A percentile compares a stretch with the other conserved stretches of the same genome.
These are phyloP conservation scores for Drosophila quadrilineata DNA, from an alignment of 1,140 invertebrate genomes.

Conservation along the genomic window DNA sequence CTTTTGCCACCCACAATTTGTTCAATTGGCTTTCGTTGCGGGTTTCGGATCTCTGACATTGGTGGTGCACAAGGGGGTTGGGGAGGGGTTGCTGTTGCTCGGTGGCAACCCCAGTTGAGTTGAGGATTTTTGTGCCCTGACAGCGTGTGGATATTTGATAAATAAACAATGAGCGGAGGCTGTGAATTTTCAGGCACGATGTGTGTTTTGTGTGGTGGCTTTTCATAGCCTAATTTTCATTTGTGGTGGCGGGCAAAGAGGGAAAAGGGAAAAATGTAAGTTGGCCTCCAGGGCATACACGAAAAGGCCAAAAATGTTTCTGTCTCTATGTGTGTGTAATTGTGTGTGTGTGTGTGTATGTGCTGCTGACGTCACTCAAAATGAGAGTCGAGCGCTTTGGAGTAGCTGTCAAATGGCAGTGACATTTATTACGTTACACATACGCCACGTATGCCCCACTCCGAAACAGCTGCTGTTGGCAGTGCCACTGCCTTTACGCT, in stretches of 20 bases:
- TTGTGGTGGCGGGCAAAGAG: constrained; percentile 34
- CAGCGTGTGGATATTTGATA: constrained; percentile 72
- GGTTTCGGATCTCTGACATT: too few species aligned
- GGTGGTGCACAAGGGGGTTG: too few species aligned
- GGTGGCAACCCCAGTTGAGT: not conserved
- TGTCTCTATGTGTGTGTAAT: too few species aligned
- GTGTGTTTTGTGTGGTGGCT: constrained; percentile 11
- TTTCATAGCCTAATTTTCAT: constrained; percentile 72
- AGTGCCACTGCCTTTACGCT: not conserved
- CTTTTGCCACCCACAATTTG: not conserved
- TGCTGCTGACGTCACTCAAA: constrained; percentile 31
- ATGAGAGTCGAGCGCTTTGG: not conserved
- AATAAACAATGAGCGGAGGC: constrained; percentile 69
- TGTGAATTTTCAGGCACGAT: constrained; percentile 2
- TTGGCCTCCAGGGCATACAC: constrained; percentile 2
- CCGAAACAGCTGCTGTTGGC: too few species aligned
- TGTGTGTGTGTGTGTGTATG: constrained; percentile 6
- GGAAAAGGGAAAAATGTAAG: constrained; percentile 14
- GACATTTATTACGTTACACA: constrained; percentile 65
- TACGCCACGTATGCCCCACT: constrained; percentile 46
- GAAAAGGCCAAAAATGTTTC: not conserved
- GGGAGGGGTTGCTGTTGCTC: constrained; percentile 14
- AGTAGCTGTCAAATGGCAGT: constrained; percentile 41
- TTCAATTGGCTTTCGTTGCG: too few species aligned
- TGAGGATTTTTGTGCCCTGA: constrained; percentile 30